These are phyloP conservation scores for Ginglymostoma cirratum DNA, from an alignment of 2,113 vertebrate species.

Conservation along the genomic window DNA sequence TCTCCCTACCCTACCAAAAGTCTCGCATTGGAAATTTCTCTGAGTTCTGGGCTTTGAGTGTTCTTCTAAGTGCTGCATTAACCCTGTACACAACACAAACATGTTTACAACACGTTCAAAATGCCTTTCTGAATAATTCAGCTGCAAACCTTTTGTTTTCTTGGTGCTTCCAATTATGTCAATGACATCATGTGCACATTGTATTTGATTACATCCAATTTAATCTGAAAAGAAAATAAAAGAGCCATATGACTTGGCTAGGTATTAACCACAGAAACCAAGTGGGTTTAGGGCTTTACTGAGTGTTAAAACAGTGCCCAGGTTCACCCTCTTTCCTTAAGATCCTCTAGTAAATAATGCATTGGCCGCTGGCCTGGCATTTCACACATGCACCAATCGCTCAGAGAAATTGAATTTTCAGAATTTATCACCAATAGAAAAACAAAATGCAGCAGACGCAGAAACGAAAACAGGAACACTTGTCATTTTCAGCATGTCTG, in stretches of 20 bases:
- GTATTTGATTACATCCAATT: not conserved
- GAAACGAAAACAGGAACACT: too few species aligned
- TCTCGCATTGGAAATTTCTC: not conserved
- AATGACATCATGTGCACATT: slow-evolving; percentile 20
- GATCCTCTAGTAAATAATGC: not conserved
- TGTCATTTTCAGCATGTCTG: too few species aligned
- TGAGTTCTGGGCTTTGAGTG: not conserved
- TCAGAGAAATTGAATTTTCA: not conserved
- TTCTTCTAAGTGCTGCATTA: not conserved
- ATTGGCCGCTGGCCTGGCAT: not conserved
- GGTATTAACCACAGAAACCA: not conserved
- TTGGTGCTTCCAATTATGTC: slow-evolving; percentile 18
- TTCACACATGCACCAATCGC: not conserved
- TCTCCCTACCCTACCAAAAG: not conserved
- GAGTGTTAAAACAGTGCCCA: not conserved
- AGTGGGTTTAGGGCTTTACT: not conserved
- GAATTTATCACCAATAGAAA: not conserved
- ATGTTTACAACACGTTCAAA: not conserved
- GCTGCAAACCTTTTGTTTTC: slow-evolving; percentile 16
- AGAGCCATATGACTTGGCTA: not conserved
- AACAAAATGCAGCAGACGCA: too few species aligned
- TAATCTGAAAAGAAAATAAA: not conserved
- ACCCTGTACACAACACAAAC: not conserved
- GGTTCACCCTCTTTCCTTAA: not conserved
- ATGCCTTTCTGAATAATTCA: slow-evolving; percentile 12